phyloP scores from a whole-genome alignment of 2,888 invertebrate genomes.

The Aphodius granarius region DNA sequence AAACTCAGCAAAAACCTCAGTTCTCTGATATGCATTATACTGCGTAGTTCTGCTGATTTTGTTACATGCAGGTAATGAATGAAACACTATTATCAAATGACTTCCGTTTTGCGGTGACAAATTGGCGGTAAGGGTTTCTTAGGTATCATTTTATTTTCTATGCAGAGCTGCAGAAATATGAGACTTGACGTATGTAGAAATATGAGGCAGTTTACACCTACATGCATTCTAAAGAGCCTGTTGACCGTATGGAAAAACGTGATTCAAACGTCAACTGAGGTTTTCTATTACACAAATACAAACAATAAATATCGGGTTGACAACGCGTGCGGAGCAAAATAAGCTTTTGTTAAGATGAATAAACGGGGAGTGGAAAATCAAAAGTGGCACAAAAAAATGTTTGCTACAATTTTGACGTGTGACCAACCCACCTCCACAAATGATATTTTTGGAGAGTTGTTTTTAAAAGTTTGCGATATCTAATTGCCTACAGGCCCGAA shows the following conservation, averaged over 20 bases:
- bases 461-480: background rate
- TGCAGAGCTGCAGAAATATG: background rate
- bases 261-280: background rate
- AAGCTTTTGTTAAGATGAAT: too few relatives aligned
- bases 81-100: background rate
- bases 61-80: background rate
- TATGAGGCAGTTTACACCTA: background rate
- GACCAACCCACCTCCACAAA: background rate
- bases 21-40: constrained; percentile 8
- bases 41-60: constrained; percentile 19
- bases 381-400: background rate
- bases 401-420: background rate
- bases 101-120: too few relatives aligned
- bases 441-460: background rate
- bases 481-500: background rate
- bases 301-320: background rate
- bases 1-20: background rate
- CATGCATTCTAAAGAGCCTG: background rate
- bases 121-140: background rate
- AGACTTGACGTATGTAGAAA: background rate
- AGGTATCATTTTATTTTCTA: background rate
- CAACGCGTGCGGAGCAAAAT: background rate
- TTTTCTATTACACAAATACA: background rate
- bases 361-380: background rate
- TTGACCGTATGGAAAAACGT: background rate